Evolutionary conservation across 2,888 invertebrate genomes (phyloP).

Genomic region (Molorchus minor): DNA sequence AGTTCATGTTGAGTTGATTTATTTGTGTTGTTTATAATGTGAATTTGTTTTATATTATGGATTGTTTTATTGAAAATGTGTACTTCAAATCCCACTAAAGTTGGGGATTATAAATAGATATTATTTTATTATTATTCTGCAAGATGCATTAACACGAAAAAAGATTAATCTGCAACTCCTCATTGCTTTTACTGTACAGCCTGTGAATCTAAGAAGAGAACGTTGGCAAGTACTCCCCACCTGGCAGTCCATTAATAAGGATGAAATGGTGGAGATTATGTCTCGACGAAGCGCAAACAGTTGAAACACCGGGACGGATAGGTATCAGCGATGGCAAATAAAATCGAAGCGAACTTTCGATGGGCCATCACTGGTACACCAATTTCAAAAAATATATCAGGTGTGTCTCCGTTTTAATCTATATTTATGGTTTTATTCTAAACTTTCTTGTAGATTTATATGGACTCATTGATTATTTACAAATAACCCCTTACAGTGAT

Average conservation of each 20-base stretch:
- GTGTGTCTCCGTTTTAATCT: conserved; percentile 37
- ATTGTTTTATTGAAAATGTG: too few species aligned
- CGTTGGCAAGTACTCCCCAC: conserved; percentile 71
- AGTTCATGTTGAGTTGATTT: too few species aligned
- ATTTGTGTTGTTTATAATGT: too few species aligned
- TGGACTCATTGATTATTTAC: conserved; percentile 70
- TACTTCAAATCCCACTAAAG: too few species aligned
- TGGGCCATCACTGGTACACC: conserved; percentile 81
- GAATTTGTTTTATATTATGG: too few species aligned
- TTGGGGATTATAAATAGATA: too few species aligned
- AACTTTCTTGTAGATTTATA: conserved; percentile 60
- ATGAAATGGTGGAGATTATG: conserved; percentile 81
- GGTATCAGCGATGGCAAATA: conserved; percentile 71
- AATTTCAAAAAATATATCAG: conserved; percentile 59
- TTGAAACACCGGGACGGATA: conserved; percentile 69
- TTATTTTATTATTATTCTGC: too few species aligned
- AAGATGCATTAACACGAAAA: too few species aligned
- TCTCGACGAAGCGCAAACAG: conserved; percentile 84
- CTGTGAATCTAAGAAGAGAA: conserved; percentile 57
- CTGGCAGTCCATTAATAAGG: conserved; percentile 73
- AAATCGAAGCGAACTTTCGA: conserved; percentile 69
- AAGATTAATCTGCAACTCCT: too few species aligned
- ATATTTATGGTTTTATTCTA: neutral
- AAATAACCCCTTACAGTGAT: conserved; percentile 67
- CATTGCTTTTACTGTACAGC: too few species aligned